Evolutionary conservation across 1,140 invertebrate species (phyloP).

Genomic region (Neoseiulus cucumeris): DNA sequence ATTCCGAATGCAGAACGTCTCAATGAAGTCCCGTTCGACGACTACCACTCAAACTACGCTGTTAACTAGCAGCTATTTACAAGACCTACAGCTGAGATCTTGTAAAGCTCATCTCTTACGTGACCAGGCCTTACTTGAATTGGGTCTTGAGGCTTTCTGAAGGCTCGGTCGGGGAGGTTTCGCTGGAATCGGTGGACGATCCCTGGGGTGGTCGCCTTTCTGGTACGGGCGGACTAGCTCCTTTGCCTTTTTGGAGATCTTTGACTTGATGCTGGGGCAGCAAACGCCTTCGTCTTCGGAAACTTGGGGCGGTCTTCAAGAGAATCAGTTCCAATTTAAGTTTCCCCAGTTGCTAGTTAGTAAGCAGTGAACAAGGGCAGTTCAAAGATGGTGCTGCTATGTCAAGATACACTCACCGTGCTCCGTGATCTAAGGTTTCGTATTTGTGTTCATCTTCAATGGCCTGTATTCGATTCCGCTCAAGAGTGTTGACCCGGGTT

Average conservation of each 20-base stretch:
- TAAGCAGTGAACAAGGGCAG: no score
- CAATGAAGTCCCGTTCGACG: no score
- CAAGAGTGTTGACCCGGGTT: not conserved
- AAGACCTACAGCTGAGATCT: no score
- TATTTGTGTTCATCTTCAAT: slow-evolving; percentile 8
- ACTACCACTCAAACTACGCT: no score
- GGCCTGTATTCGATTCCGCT: slow-evolving; percentile 4
- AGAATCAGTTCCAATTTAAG: no score
- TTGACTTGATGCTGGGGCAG: not conserved
- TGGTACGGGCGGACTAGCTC: not conserved
- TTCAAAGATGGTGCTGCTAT: no score
- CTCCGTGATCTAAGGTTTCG: slow-evolving; percentile 5
- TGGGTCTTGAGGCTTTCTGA: not conserved
- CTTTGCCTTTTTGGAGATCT: not conserved
- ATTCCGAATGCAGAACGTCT: no score
- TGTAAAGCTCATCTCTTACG: not conserved
- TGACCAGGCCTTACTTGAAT: not conserved
- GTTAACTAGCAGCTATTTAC: no score
- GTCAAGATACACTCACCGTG: not conserved
- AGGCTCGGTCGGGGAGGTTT: slow-evolving; percentile 7
- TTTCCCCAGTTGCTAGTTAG: no score
- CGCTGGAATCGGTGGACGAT: not conserved
- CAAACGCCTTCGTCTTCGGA: slow-evolving; percentile 4
- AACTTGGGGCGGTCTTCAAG: no score
- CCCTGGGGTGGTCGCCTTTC: not conserved